Evolutionary conservation across 2,888 invertebrate species (phyloP).

Genomic region (Megamerina dolium): DNA sequence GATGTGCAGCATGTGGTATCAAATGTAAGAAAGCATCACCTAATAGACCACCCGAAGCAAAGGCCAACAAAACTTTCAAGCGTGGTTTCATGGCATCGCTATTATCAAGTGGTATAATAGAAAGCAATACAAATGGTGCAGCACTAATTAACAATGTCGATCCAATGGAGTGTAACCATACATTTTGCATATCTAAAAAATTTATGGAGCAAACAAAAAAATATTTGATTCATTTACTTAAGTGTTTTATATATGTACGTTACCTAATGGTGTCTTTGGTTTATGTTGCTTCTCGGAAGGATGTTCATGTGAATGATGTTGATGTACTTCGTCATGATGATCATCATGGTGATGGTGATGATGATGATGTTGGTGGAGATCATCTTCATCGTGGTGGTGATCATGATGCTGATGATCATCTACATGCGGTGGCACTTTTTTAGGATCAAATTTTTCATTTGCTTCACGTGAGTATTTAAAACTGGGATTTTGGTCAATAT

Average conservation of each 20-base stretch:
- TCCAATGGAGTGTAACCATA: slow-evolving; percentile 77
- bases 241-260: too few relatives aligned
- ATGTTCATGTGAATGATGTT: slow-evolving; percentile 27
- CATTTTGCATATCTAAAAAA: slow-evolving; percentile 33
- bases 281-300: slow-evolving; percentile 10
- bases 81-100: slow-evolving; percentile 76
- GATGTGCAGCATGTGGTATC: slow-evolving; percentile 88
- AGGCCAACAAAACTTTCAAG: slow-evolving; percentile 83
- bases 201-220: neutral
- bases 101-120: slow-evolving; percentile 87
- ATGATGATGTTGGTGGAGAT: slow-evolving; percentile 18
- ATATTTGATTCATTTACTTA: neutral
- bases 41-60: slow-evolving; percentile 90
- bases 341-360: slow-evolving; percentile 10
- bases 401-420: slow-evolving; percentile 22
- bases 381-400: slow-evolving; percentile 20
- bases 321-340: slow-evolving; percentile 14
- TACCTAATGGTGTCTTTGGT: slow-evolving; percentile 29
- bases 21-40: slow-evolving; percentile 98
- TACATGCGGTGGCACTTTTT: slow-evolving; percentile 21
- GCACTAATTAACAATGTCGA: slow-evolving; percentile 92
- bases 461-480: slow-evolving; percentile 77
- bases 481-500: slow-evolving; percentile 60
- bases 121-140: slow-evolving; percentile 88
- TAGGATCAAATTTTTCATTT: slow-evolving; percentile 33